Evolutionary conservation across 1,140 invertebrate species (phyloP).

Genomic region (Brevipalpus yothersi): DNA sequence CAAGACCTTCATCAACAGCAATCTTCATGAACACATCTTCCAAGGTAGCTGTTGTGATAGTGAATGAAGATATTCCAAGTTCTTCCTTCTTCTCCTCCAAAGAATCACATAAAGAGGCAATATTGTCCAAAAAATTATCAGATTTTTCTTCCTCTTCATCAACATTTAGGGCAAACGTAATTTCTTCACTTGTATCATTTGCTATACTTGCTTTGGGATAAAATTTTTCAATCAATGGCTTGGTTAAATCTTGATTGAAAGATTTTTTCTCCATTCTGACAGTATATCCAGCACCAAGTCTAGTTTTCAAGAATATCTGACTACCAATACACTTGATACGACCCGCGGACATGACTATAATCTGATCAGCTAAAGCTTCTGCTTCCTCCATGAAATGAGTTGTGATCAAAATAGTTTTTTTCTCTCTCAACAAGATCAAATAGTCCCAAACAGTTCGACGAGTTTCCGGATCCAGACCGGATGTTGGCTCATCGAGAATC

Average conservation of each 20-base stretch:
- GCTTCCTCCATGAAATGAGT: slow-evolving; percentile 98
- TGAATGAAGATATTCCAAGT: slow-evolving; percentile 42
- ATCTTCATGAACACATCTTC: slow-evolving; percentile 41
- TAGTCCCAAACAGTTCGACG: slow-evolving; percentile 34
- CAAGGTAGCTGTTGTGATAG: slow-evolving; percentile 50
- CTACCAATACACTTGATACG: slow-evolving; percentile 26
- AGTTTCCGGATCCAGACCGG: slow-evolving; percentile 28
- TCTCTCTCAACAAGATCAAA: slow-evolving; percentile 13
- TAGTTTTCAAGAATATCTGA: slow-evolving; percentile 27
- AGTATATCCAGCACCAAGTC: slow-evolving; percentile 18
- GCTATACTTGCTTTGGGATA: background rate
- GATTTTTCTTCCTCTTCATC: background rate
- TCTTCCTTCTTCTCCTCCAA: slow-evolving; percentile 31
- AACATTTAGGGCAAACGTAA: background rate
- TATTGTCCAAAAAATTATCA: background rate
- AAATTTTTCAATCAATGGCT: background rate
- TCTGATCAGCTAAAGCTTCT: slow-evolving; percentile 34
- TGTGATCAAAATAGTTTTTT: slow-evolving; percentile 59
- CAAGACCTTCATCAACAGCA: background rate
- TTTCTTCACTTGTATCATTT: background rate
- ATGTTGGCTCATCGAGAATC: slow-evolving; percentile 16
- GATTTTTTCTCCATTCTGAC: slow-evolving; percentile 11
- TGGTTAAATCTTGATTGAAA: background rate
- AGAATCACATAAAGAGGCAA: slow-evolving; percentile 26
- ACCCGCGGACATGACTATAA: slow-evolving; percentile 29